A percentile compares a stretch with the other conserved stretches of the same genome.
Evolutionary conservation across 1,140 invertebrate species (phyloP).

Genomic region (Sminthurides bifidus): DNA sequence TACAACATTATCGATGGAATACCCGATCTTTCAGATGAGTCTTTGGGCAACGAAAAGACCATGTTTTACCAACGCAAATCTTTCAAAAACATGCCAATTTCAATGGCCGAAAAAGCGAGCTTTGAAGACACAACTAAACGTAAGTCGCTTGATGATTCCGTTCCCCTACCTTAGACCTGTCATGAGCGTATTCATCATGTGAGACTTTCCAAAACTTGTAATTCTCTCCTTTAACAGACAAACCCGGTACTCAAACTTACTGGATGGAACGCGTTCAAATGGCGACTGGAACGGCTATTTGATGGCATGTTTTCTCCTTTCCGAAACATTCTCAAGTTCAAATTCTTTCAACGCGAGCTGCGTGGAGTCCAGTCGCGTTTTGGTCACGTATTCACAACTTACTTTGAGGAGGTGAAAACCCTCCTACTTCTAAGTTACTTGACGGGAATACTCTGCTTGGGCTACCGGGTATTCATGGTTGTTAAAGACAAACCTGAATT

Average conservation of each 20-base stretch:
- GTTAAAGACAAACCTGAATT: too few relatives aligned
- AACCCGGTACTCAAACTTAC: constrained; percentile 62
- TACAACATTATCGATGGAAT: constrained; percentile 8
- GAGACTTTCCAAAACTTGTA: too few relatives aligned
- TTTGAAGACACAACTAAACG: constrained; percentile 61
- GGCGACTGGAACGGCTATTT: constrained; percentile 52
- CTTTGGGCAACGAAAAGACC: constrained; percentile 64
- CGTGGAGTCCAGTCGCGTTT: not conserved
- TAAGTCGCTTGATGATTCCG: constrained; percentile 39
- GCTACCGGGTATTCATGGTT: too few relatives aligned
- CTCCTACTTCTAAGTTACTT: not conserved
- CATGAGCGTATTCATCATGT: too few relatives aligned
- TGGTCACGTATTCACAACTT: not conserved
- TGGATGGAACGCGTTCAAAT: constrained; percentile 63
- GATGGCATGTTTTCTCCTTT: not conserved
- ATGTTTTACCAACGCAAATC: constrained; percentile 75
- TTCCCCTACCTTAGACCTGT: too few relatives aligned
- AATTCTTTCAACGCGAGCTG: not conserved
- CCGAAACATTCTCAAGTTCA: not conserved
- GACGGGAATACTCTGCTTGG: too few relatives aligned
- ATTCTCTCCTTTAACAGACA: too few relatives aligned
- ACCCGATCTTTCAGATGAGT: constrained; percentile 38
- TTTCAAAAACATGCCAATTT: constrained; percentile 66
- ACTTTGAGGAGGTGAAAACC: not conserved
- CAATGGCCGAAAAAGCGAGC: constrained; percentile 67